phyloP scores from a whole-genome alignment of 1,140 invertebrate genomes.

The Hyphantria cunea region DNA sequence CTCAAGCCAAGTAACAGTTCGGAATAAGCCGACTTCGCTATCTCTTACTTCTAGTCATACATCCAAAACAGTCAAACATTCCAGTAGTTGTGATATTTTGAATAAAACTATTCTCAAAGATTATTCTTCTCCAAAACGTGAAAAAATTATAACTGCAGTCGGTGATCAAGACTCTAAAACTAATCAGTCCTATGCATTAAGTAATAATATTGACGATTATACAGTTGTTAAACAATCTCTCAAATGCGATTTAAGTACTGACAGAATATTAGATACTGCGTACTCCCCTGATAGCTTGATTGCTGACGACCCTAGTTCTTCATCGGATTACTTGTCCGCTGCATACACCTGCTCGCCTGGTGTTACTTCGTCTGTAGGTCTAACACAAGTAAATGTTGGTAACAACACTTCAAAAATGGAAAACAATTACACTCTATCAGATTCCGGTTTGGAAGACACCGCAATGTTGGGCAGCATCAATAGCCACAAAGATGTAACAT shows the following conservation, averaged over 20 bases:
- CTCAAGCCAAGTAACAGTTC: conserved; percentile 41
- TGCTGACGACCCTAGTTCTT: conserved; percentile 71
- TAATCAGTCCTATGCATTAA: conserved; percentile 18
- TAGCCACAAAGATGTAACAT: conserved; percentile 68
- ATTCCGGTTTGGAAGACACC: conserved; percentile 71
- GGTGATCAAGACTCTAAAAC: conserved; percentile 33
- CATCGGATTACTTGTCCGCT: conserved; percentile 74
- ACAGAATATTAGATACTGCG: conserved; percentile 44
- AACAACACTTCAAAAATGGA: conserved; percentile 66
- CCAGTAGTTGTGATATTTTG: conserved; percentile 68
- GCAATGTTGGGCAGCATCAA: conserved; percentile 65
- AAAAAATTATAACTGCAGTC: conserved; percentile 27
- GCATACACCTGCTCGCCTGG: conserved; percentile 63
- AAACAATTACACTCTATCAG: conserved; percentile 65
- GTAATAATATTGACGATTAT: conserved; percentile 21
- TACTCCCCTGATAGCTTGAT: conserved; percentile 73
- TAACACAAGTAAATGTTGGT: conserved; percentile 60
- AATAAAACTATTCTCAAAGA: conserved; percentile 43
- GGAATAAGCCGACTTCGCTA: conserved; percentile 65
- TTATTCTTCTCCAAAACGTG: conserved; percentile 30
- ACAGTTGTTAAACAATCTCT: conserved; percentile 31
- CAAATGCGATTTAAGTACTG: conserved; percentile 34
- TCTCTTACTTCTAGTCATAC: conserved; percentile 71
- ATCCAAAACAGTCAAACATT: conserved; percentile 67
- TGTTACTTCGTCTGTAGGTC: conserved; percentile 43